Base-by-base conservation (phyloP, 2,113 vertebrate species). In the Osmerus eperlanus region DNA sequence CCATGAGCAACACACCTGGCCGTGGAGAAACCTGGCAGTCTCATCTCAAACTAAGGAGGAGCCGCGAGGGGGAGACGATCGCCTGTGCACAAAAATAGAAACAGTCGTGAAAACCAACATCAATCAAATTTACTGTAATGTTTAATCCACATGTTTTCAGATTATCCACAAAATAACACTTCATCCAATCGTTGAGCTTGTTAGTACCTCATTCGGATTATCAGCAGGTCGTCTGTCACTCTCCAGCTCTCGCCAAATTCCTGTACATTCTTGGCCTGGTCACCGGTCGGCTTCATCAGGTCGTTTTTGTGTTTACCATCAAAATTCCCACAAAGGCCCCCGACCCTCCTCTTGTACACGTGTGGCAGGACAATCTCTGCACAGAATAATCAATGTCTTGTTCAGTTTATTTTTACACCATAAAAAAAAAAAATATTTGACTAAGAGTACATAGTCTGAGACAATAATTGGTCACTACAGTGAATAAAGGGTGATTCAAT, bases 301-400 rank as follows among this genome's bases (percentile, higher is more conserved):
- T 95, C 93, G 65, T 95, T 94, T 72, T 41, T 64, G 0, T 15
- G n/a, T n/a, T 3, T 73, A 12, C 89, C 84, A 18, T 95, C 93
- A 76, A 93, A 95, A 80, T 95, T 83, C 23, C 94, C 94, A 76
- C 95, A 96, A 67, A 95, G 89, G 14, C 94, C 94, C 53, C 88
- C 85, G 0, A 95, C 85, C 76, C 84, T 92, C 65, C 65, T 80
- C 71, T 67, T 84, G 65, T 95, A 94, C 29, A 83, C 77, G 60
- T 72, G 84, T 56, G 94, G 90, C 23, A 95, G 72, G 61, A 76
- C 89, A 65, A 95, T 92, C 32, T 91, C 94, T 95, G 82, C 9
- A 71, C 47, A 15, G 61, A 76, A 67, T 29, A 58, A 77, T 60
- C 0, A 77, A 25, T 54, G 18, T 16, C 4, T 60, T 21, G 12